A percentile compares a stretch with the other conserved stretches of the same genome.
phyloP scores from a whole-genome alignment of 2,113 vertebrate genomes.

The Haliaeetus leucogaster region DNA sequence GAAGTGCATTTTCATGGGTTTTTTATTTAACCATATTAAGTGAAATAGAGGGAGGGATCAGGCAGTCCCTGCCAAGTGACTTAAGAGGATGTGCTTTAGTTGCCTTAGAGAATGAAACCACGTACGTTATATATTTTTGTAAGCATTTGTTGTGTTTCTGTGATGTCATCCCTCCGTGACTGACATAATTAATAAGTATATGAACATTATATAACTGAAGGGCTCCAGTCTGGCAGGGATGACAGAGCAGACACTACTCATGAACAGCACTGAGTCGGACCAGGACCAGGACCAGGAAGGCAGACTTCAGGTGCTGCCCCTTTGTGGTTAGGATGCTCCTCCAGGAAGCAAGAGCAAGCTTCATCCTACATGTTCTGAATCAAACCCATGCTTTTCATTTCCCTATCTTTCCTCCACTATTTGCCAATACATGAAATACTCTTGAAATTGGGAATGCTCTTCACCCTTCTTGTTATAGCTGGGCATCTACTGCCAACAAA shows the following conservation, averaged over 20 bases:
- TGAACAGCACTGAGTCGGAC: background rate
- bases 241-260: background rate
- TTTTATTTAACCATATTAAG: background rate
- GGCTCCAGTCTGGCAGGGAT: background rate
- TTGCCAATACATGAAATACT: background rate
- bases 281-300: background rate
- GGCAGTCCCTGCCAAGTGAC: background rate
- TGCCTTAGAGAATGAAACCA: background rate
- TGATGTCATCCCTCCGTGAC: background rate
- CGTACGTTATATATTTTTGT: background rate
- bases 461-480: background rate
- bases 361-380: background rate
- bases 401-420: background rate
- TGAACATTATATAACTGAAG: background rate
- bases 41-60: background rate
- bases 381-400: background rate
- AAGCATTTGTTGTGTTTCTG: background rate
- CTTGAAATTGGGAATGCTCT: background rate
- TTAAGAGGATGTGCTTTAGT: background rate
- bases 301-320: background rate
- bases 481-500: background rate
- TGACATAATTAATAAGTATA: background rate
- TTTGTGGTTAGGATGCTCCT: background rate
- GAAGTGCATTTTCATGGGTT: fast-evolving
- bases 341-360: background rate